Base-by-base conservation (phyloP, 2,113 vertebrate genomes). In the Ageneiosus marmoratus region DNA sequence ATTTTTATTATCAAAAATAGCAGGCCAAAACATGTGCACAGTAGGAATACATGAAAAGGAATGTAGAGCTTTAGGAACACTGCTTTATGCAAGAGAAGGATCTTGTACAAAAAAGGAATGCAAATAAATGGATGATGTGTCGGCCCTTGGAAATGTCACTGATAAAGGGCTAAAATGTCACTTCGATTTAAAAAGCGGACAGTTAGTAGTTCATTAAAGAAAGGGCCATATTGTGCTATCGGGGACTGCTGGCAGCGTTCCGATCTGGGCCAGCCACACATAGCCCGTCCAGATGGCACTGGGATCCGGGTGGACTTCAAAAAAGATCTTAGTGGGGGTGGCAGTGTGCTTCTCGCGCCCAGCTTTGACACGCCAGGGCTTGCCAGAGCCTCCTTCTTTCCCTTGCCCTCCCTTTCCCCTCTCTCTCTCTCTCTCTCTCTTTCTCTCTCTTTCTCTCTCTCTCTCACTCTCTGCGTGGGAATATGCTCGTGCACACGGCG, bases 171-270 rank as follows among this genome's bases (percentile, higher is more conserved):
- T 83, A 72, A 88, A 89, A 89, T 90, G 86, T 89, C 89, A 89
- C 70, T 80, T 89, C 88, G 78, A 88, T 89, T 88, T 87, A 88
- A 84, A 87, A 82, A 80, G 87, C 80, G 85, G 87, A 85, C 86
- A 86, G 85, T 88, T 86, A 88, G 86, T 86, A 83, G 88, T 90
- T 89, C 86, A 89, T 90, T 90, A 89, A 89, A 90, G 86, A 83
- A 86, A 87, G 86, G 84, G 86, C 87, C 88, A 89, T 87, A 88
- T 89, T 89, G 88, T 81, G 65, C 82, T 87, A 84, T 86, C 78
- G 78, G 84, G 86, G 86, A 85, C 85, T 89, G 88, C 79, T 90
- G 89, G 89, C 88, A 89, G 77, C 81, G 80, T 86, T 82, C 80
- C 82, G 81, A 86, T 89, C 86, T 86, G 88, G 89, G 86, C 83